Conservation (phyloP, 2,113 vertebrate genomes). For the Anas platyrhynchos region DNA sequence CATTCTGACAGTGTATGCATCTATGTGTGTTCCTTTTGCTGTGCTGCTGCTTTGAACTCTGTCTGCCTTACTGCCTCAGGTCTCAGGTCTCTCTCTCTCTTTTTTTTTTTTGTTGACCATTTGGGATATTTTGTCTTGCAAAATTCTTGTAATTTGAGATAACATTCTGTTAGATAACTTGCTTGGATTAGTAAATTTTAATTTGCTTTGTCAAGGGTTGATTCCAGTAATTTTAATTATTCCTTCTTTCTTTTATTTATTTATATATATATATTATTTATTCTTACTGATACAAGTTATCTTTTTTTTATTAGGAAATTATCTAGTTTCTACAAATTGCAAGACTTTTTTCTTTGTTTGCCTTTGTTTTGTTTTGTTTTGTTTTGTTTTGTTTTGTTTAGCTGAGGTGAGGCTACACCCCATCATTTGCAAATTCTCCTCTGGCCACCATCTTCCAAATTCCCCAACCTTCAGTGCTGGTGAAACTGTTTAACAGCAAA, state of each 20-base stretch:
- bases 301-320: not conserved
- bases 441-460: not conserved
- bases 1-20: not conserved
- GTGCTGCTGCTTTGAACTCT: constrained; percentile 28
- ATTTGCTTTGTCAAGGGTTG: not conserved
- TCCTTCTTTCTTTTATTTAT: not conserved
- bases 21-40: not conserved
- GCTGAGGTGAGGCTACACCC: not conserved
- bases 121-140: not conserved
- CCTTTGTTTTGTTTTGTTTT: not conserved
- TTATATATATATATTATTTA: not conserved
- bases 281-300: not conserved
- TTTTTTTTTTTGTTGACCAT: not conserved
- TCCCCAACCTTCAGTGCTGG: not conserved
- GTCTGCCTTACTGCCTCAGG: not conserved
- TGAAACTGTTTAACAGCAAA: not conserved
- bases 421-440: not conserved
- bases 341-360: not conserved
- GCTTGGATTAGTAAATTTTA: not conserved
- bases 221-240: not conserved
- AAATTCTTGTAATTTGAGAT: not conserved
- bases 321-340: not conserved
- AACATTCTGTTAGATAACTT: not conserved
- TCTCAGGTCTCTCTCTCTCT: not conserved
- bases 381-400: not conserved